Evolutionary conservation across 2,113 vertebrate species (phyloP).

Genomic region (Strigops habroptila): DNA sequence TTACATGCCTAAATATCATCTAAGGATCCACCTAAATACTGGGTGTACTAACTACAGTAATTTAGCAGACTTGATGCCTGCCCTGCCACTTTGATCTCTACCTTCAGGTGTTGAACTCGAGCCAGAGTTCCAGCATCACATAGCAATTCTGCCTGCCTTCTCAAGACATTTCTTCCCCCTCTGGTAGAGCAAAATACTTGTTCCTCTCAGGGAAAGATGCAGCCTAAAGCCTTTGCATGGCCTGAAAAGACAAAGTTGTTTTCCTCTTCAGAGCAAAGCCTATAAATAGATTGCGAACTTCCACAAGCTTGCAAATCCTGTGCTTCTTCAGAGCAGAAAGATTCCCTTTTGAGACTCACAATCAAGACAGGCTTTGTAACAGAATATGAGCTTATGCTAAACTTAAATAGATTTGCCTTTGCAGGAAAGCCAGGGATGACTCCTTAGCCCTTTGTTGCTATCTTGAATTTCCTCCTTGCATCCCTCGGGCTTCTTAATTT

Average conservation of each 20-base stretch:
- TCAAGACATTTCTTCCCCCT: background rate
- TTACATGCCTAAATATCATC: background rate
- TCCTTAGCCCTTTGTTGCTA: slow-evolving; percentile 36
- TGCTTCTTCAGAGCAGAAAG: background rate
- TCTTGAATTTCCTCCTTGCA: slow-evolving; percentile 43
- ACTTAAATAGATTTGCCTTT: slow-evolving; percentile 44
- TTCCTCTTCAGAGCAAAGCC: slow-evolving; percentile 13
- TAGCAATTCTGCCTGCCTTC: background rate
- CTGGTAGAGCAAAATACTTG: background rate
- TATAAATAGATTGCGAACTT: slow-evolving; percentile 40
- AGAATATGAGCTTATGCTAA: slow-evolving; percentile 50
- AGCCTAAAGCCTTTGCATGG: background rate
- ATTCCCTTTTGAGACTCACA: slow-evolving; percentile 34
- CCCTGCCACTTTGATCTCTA: background rate
- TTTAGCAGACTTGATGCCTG: background rate
- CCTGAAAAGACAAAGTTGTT: slow-evolving; percentile 36
- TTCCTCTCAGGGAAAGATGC: background rate
- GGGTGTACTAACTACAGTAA: background rate
- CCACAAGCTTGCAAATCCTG: slow-evolving; percentile 5
- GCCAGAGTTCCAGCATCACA: background rate
- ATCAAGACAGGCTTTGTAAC: slow-evolving; percentile 22
- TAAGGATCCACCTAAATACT: background rate
- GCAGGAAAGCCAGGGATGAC: background rate
- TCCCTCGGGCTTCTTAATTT: slow-evolving; percentile 37
- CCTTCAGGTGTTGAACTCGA: background rate